Evolutionary conservation across 2,888 invertebrate genomes (phyloP), one percentile per base, ranked within the genome.

Genomic region (Spisula solida): DNA sequence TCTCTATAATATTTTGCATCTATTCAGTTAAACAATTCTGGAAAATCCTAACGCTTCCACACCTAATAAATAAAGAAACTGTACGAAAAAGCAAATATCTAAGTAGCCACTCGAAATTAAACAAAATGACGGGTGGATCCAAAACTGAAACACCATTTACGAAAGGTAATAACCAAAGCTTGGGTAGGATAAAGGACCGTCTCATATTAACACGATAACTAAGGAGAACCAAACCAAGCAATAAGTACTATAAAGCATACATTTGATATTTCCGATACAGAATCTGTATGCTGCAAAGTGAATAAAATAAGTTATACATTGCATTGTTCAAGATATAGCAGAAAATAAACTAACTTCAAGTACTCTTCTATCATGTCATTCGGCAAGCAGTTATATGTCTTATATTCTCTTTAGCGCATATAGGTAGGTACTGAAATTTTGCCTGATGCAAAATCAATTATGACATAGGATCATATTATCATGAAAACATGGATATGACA

Each of bases 191-290:
- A 81, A 18, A 75, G 75, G 75, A 18, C 75, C 34, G 16, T 75
- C 29, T 75, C 31, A 75, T 12, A 25, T 25, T 25, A 4, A n/a
- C 6, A 60, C 25, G 31, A 31, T 12, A 75, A 75, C 29, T 66
- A 66, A 25, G 60, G 60, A 60, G 31, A 75, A 66, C 82, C 66
- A 41, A 41, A 47, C 66, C 82, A 56, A 56, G 56, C 56, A 34
- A 70, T 29, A 70, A 47, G 55, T 31, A 31, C 6, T 83, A 5
- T 41, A 83, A 31, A 83, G 86, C 86, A 20, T 86, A 86, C 86
- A 86, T 86, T 48, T 81, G 86, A 86, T 41, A 78, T 34, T 41
- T 86, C 86, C 75, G 82, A 86, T 10, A 47, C n/a, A 41, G 81
- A 60, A n/a, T 86, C 86, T 29, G 55, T 41, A 70, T 82, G 70